Evolutionary conservation across 2,888 invertebrate species (phyloP), one percentile per base, ranked within the genome.

Genomic region (Cryptophagus acutangulus): DNA sequence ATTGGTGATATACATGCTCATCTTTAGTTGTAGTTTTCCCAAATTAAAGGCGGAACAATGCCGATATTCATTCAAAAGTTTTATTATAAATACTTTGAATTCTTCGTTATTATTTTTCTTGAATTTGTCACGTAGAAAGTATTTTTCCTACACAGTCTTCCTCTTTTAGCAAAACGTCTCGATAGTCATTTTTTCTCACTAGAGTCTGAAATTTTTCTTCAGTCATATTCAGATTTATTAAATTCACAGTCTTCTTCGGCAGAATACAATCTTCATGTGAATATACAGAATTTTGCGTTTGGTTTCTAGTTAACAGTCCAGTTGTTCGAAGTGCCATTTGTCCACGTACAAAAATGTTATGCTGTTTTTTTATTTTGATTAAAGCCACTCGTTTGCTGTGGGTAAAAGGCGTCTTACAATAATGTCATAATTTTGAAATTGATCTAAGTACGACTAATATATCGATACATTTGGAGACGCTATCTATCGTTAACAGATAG

Each of bases 381-480:
- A 10, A 31, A 5, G n/a, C 3, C 14, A 31, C 16, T 15, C 16
- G 13, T 3, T 3, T 38, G 14, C 46, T 29, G 4, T 53, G 53
- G 1, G 47, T 52, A 14, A 41, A 50, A 1, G 46, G 9, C 54
- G 43, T 5, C 55, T 52, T 3, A 55, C 45, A 17, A 54, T 43
- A n/a, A 57, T 10, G 15, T 53, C 53, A 2, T 42, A 35, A 2
- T 45, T 39, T 34, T 55, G 53, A 3, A 42, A 48, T 15, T 51
- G 36, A 36, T 57, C 53, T n/a, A 5, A 51, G 51, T 14, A 57
- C 54, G 2, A 55, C 40, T 28, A 50, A 35, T 6, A 55, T 25
- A 3, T 35, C 26, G 1, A 57, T 46, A 3, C 44, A 12, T 1
- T 51, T 47, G n/a, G 2, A 6, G 2, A 47, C 46, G 14, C 40